phyloP scores from a whole-genome alignment of 2,888 invertebrate genomes.

The Oscheius myriophilus region DNA sequence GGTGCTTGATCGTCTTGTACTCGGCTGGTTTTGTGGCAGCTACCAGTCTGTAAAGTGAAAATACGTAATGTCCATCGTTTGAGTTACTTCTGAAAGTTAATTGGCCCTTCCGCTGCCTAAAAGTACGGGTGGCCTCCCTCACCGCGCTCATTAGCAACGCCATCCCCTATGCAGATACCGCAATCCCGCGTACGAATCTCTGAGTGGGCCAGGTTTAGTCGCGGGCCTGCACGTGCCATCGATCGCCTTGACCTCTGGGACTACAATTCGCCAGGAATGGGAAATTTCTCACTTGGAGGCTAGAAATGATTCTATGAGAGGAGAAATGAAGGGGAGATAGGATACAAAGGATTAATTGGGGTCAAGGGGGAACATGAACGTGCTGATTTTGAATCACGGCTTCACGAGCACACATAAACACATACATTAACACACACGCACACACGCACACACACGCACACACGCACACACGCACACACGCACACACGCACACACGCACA shows the following conservation, averaged over 20 bases:
- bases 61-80: not conserved
- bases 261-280: too few species aligned
- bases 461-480: too few species aligned
- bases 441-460: too few species aligned
- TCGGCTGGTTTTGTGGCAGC: slow-evolving; percentile 70
- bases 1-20: slow-evolving; percentile 69
- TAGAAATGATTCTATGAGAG: too few species aligned
- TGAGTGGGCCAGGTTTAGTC: slow-evolving; percentile 11
- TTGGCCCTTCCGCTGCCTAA: too few species aligned
- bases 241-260: not conserved
- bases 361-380: not conserved
- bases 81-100: too few species aligned
- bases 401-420: too few species aligned
- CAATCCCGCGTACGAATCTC: slow-evolving; percentile 27
- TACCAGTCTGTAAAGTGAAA: slow-evolving; percentile 56
- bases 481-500: not conserved
- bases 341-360: not conserved
- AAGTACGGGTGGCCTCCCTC: not conserved
- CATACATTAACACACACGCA: too few species aligned
- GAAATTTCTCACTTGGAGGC: too few species aligned
- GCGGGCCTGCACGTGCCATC: slow-evolving; percentile 13
- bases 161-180: slow-evolving; percentile 29
- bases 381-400: too few species aligned
- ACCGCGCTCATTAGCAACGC: slow-evolving; percentile 12
- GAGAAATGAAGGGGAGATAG: not conserved